Base-by-base conservation (phyloP, 2,113 vertebrate species). In the Atrichornis clamosus region DNA sequence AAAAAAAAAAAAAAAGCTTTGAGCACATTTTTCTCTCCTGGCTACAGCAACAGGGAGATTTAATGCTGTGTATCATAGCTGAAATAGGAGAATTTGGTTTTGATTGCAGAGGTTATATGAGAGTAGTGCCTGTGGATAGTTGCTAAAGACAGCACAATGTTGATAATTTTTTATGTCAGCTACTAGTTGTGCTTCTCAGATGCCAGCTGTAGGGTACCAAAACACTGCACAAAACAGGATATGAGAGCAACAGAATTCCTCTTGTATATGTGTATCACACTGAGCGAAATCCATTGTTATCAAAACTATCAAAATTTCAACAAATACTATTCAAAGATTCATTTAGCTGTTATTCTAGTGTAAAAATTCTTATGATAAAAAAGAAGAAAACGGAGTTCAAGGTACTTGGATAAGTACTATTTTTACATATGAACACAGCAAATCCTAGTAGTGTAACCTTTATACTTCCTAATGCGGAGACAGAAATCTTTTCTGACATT, bases 11-110 rank as follows among this genome's bases (percentile, higher is more conserved):
- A 32, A n/a, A 24, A 42, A 5, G 7, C n/a, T 70, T 86, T 74
- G 10, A 87, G 37, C 44, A 84, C 79, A 95, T 95, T 96, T 94
- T 96, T 96, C 26, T 94, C 33, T 94, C 90, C 49, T 72, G 73
- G 64, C 52, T 90, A 69, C 65, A 84, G 76, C 83, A 93, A 75
- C 90, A 77, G 55, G 44, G 72, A 75, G 28, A 73, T 78, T 84
- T 62, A 75, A 20, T 4, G 14, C 11, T 72, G 30, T 39, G 13
- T 65, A 68, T 82, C 42, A 50, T 5, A 87, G 60, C 26, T 72
- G 60, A 89, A 87, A 50, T 16, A n/a, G 21, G 24, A 80, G 59
- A 62, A 62, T 41, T 78, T 64, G 11, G 13, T 8, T 63, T 68
- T 76, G 53, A 35, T 39, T 84, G 42, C 39, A 78, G 52, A 67